Evolutionary conservation across 2,113 vertebrate species (phyloP), one percentile per base, ranked within the genome.

Genomic region (Columbina picui): DNA sequence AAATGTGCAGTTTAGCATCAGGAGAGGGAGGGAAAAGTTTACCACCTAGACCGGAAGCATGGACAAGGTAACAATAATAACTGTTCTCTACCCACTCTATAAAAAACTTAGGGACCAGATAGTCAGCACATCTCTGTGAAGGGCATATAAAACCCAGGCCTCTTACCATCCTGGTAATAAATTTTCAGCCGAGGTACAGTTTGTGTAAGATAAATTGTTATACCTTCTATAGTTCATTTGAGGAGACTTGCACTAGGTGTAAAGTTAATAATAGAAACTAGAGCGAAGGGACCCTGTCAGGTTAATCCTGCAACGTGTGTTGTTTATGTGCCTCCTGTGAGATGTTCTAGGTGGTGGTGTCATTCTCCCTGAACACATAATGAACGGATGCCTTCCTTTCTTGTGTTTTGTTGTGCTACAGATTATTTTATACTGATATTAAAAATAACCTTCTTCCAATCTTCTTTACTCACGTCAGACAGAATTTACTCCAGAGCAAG

Each of bases 241-340:
- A 96, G 95, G 90, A 97, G 85, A 86, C 87, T 89, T 49, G 77
- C 43, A 89, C 43, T 89, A 88, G 91, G 90, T 94, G 86, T 96
- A 61, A 97, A 96, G 76, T 80, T 97, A 97, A 95, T 96, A 96
- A 96, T 92, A 96, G 96, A 88, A 97, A 96, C 93, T 73, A 34
- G 87, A 89, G 74, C 12, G 0, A 88, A 94, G 90, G 67, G 55
- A 49, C 30, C 78, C 69, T 96, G 92, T 89, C 93, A 96, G 89
- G 96, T 91, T 95, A 97, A 96, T 93, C 86, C 88, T 69, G 57
- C 2, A 0, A 43, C 4, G 30, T 68, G 34, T 60, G 64, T 16
- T 93, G 73, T 87, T 90, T 64, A 73, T 39, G 83, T 3, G 19
- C 67, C 84, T 76, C 53, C 76, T 63, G 34, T 57, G 87, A 93